phyloP scores from a whole-genome alignment of 2,113 vertebrate genomes.

The Merops nubicus region DNA sequence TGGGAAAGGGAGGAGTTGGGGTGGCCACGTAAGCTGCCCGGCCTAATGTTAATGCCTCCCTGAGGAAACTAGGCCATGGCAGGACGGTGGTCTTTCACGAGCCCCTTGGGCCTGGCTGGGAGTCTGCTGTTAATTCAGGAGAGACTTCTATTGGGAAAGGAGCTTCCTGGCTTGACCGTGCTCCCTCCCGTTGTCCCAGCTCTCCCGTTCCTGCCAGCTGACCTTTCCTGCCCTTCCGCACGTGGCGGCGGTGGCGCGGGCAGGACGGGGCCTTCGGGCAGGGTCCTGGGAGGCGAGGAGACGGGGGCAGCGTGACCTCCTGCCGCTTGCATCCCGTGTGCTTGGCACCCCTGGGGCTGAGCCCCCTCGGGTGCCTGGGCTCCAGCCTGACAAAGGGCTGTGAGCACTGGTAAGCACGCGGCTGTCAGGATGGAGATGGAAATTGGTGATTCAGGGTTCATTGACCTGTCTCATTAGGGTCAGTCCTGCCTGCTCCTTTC shows the following conservation, averaged over 20 bases:
- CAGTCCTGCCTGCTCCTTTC: conserved; percentile 27
- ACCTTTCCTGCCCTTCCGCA: background rate
- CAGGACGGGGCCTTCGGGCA: background rate
- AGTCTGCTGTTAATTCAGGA: background rate
- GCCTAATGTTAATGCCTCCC: conserved; percentile 39
- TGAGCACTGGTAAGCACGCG: background rate
- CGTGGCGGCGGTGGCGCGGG: accelerated
- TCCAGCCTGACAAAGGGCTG: background rate
- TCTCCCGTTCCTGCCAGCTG: background rate
- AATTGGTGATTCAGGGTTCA: conserved; percentile 16
- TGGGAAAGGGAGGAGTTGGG: conserved; percentile 64
- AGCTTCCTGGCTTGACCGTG: background rate
- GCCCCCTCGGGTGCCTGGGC: background rate
- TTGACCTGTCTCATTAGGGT: conserved; percentile 40
- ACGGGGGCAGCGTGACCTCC: background rate
- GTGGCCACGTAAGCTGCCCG: conserved; percentile 54
- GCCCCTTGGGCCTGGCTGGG: background rate
- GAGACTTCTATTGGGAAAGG: background rate
- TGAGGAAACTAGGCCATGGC: conserved; percentile 15
- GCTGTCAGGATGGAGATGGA: conserved; percentile 21
- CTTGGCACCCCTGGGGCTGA: background rate
- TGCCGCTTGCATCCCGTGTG: accelerated
- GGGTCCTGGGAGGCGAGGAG: background rate
- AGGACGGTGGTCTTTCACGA: background rate
- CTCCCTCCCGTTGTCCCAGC: accelerated